phyloP scores from a whole-genome alignment of 2,113 vertebrate genomes.

The Oceanites oceanicus region DNA sequence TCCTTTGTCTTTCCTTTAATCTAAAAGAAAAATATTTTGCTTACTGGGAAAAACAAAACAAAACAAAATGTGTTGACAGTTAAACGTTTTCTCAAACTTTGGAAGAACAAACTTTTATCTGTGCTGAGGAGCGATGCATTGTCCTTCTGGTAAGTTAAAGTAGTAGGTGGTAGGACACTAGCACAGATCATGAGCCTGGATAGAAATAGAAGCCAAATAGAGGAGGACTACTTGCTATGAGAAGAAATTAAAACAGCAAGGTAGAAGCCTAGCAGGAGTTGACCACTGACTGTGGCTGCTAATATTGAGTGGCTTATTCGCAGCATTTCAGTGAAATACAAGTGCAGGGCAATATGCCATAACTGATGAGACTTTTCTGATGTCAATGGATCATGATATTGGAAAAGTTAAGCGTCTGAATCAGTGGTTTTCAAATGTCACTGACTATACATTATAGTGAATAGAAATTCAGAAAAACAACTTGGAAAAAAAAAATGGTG shows the following conservation, averaged over 20 bases:
- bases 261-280: not conserved
- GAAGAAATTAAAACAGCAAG: slow-evolving; percentile 17
- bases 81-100: not conserved
- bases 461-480: not conserved
- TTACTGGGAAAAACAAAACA: not conserved
- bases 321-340: not conserved
- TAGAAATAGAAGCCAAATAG: not conserved
- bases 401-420: not conserved
- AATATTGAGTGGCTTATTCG: not conserved
- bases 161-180: not conserved
- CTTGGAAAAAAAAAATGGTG: not conserved
- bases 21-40: not conserved
- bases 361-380: not conserved
- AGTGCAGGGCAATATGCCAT: not conserved
- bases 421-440: not conserved
- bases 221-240: not conserved
- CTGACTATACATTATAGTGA: not conserved
- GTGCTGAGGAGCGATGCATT: not conserved
- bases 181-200: not conserved
- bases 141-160: not conserved
- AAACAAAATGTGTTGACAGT: not conserved
- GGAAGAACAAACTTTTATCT: not conserved
- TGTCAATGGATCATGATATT: not conserved
- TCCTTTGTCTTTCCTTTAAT: not conserved
- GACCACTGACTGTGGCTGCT: not conserved